Evolutionary conservation across 2,888 invertebrate species (phyloP).

Genomic region (Drosophila nr. medialis): DNA sequence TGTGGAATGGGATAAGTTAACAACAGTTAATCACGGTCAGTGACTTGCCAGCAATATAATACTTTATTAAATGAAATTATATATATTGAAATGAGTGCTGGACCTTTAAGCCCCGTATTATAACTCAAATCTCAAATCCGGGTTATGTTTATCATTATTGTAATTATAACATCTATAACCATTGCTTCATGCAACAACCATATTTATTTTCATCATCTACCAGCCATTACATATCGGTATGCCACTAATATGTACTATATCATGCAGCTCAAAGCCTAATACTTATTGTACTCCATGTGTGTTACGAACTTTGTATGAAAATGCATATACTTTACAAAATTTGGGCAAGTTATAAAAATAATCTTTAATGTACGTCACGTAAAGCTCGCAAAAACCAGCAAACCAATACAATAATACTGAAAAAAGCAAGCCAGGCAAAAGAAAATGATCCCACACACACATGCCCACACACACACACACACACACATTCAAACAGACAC

Average conservation of each 20-base stretch:
- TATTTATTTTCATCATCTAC: not conserved
- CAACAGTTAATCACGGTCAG: not conserved
- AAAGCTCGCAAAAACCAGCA: slow-evolving; percentile 45
- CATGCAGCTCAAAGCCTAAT: not conserved
- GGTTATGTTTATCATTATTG: too few relatives aligned
- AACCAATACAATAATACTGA: slow-evolving; percentile 43
- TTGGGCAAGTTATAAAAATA: slow-evolving; percentile 11
- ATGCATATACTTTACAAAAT: not conserved
- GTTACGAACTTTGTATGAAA: not conserved
- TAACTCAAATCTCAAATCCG: too few relatives aligned
- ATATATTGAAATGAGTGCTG: not conserved
- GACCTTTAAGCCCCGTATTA: not conserved
- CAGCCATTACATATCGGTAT: not conserved
- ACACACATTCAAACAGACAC: not conserved
- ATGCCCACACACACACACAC: not conserved
- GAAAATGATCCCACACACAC: slow-evolving; percentile 33
- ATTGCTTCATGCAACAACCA: too few relatives aligned
- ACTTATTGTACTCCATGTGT: not conserved
- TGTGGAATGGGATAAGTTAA: not conserved
- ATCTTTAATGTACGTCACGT: slow-evolving; percentile 61
- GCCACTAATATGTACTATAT: not conserved
- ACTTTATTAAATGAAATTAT: not conserved
- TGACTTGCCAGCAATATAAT: not conserved
- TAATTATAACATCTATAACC: too few relatives aligned
- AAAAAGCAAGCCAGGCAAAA: slow-evolving; percentile 24